Percentiles rank a stretch among this genome's conserved stretches.
Conservation (phyloP, 2,888 invertebrate genomes). For the Oasisia sp. region DNA sequence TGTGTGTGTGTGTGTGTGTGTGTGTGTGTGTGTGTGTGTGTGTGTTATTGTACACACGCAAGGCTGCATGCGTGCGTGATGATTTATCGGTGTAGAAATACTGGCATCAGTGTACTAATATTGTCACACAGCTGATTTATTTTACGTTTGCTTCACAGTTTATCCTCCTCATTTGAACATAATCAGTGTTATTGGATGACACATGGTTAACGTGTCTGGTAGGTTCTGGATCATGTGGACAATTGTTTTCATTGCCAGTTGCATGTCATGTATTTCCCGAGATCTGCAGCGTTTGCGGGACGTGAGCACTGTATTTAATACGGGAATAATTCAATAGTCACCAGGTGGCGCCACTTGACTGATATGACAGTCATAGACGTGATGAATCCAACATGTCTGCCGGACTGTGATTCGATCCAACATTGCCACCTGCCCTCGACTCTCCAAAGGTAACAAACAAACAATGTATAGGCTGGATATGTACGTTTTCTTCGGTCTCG, state of each 20-base stretch:
- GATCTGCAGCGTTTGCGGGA: too few relatives aligned
- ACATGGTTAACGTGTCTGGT: neutral
- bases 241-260: slow-evolving; percentile 21
- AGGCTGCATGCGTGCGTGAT: too few relatives aligned
- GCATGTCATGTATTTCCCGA: neutral
- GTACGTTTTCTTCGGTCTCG: neutral
- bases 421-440: neutral
- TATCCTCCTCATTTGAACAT: neutral
- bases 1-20: slow-evolving; percentile 26
- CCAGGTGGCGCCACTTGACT: neutral
- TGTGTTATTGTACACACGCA: too few relatives aligned
- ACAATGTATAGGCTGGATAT: neutral
- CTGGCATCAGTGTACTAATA: too few relatives aligned
- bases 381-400: neutral
- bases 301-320: too few relatives aligned
- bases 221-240: neutral
- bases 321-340: neutral
- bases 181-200: neutral
- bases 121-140: too few relatives aligned
- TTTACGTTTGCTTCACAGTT: too few relatives aligned
- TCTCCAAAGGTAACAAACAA: neutral
- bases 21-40: too few relatives aligned
- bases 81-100: too few relatives aligned
- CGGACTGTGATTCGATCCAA: neutral
- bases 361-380: neutral